Conservation (phyloP, 2,113 vertebrate genomes). For the Corydoras maculifer region DNA sequence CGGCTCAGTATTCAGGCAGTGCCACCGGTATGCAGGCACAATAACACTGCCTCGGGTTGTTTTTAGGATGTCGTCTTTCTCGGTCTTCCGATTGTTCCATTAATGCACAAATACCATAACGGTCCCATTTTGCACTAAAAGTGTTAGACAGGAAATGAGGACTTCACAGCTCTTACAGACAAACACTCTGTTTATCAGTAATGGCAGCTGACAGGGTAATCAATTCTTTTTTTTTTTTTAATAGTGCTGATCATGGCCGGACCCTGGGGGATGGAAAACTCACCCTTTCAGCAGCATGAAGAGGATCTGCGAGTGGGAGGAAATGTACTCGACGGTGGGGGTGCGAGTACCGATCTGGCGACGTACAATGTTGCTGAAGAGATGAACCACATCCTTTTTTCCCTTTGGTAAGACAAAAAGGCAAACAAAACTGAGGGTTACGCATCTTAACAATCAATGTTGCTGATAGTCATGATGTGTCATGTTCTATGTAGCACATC, state of each 20-base stretch:
- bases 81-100: too few species aligned
- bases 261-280: slow-evolving; percentile 42
- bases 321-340: slow-evolving; percentile 75
- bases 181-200: slow-evolving; percentile 8
- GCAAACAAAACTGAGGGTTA: slow-evolving; percentile 16
- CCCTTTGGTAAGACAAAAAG: slow-evolving; percentile 52
- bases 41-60: too few species aligned
- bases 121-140: too few species aligned
- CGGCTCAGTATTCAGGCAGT: too few species aligned
- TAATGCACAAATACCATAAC: too few species aligned
- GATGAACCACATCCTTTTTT: slow-evolving; percentile 76
- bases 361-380: slow-evolving; percentile 75
- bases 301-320: slow-evolving; percentile 70
- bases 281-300: slow-evolving; percentile 77
- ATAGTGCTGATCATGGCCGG: slow-evolving; percentile 21
- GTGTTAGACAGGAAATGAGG: too few species aligned
- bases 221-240: slow-evolving; percentile 26
- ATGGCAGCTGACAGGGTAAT: slow-evolving; percentile 23
- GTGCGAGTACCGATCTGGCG: slow-evolving; percentile 73
- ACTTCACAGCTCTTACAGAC: too few species aligned
- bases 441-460: neutral
- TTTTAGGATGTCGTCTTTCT: too few species aligned
- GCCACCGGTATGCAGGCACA: too few species aligned
- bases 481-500: too few species aligned
- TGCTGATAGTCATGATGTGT: neutral